Conservation (phyloP, 2,113 vertebrate genomes). For the Pachyramphus minor region DNA sequence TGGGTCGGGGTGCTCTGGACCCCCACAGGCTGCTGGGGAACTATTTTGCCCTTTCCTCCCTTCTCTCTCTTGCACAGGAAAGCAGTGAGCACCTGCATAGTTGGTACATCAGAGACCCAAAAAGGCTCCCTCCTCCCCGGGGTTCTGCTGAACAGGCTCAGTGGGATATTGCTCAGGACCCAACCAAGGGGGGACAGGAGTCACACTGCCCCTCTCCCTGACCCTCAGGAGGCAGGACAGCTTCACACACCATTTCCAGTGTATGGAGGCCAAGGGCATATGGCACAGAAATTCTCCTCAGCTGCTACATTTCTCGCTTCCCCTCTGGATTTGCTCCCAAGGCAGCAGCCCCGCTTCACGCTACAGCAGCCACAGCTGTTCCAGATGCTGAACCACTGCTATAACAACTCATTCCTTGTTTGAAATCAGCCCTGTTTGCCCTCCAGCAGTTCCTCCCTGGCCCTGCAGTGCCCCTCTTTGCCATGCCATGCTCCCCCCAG, state of each 20-base stretch:
- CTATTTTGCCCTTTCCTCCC: neutral
- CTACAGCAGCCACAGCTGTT: neutral
- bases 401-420: accelerated
- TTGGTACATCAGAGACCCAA: neutral
- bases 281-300: neutral
- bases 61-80: neutral
- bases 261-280: neutral
- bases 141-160: neutral
- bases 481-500: neutral
- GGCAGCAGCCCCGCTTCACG: neutral
- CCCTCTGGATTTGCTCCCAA: neutral
- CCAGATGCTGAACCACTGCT: neutral
- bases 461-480: neutral
- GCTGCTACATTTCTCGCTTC: neutral
- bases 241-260: neutral
- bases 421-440: neutral
- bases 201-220: neutral
- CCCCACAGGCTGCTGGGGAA: neutral
- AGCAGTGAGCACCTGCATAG: constrained; percentile 49
- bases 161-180: constrained; percentile 19
- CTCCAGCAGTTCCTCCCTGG: neutral
- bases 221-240: neutral
- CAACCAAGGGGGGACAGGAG: neutral
- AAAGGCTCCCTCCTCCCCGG: neutral
- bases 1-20: neutral